Conservation (phyloP, 2,113 vertebrate species). For the Passer domesticus region DNA sequence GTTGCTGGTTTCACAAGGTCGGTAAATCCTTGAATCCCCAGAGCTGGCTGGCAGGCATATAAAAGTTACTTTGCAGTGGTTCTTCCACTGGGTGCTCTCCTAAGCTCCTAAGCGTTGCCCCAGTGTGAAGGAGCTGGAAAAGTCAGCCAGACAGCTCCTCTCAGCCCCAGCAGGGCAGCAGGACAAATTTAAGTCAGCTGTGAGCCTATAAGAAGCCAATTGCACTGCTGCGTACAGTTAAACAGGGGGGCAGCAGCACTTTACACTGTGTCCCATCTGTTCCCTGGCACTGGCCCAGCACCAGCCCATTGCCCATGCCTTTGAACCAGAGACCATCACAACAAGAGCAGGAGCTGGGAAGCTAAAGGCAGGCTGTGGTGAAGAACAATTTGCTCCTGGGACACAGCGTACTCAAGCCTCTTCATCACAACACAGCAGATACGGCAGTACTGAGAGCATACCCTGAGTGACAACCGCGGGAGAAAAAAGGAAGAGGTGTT, state of each 20-base stretch:
- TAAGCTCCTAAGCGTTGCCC: background rate
- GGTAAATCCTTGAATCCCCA: background rate
- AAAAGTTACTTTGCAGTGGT: background rate
- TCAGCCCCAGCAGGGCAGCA: background rate
- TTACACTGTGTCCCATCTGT: background rate
- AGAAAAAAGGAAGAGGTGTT: background rate
- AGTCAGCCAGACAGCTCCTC: background rate
- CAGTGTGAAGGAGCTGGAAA: background rate
- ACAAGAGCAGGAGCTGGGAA: background rate
- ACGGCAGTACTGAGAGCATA: background rate
- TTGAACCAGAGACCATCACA: background rate
- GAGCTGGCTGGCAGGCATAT: background rate
- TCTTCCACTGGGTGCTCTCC: background rate
- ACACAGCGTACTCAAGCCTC: background rate
- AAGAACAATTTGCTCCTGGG: background rate
- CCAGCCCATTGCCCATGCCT: background rate
- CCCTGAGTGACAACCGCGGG: background rate
- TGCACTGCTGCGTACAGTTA: background rate
- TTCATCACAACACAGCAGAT: background rate
- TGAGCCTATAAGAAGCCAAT: background rate
- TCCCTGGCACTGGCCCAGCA: background rate
- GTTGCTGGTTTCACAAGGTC: background rate
- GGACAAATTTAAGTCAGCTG: background rate
- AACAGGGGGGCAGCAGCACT: background rate
- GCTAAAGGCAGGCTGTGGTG: background rate